Conservation (phyloP, 2,113 vertebrate genomes). For the Myocastor coypus region DNA sequence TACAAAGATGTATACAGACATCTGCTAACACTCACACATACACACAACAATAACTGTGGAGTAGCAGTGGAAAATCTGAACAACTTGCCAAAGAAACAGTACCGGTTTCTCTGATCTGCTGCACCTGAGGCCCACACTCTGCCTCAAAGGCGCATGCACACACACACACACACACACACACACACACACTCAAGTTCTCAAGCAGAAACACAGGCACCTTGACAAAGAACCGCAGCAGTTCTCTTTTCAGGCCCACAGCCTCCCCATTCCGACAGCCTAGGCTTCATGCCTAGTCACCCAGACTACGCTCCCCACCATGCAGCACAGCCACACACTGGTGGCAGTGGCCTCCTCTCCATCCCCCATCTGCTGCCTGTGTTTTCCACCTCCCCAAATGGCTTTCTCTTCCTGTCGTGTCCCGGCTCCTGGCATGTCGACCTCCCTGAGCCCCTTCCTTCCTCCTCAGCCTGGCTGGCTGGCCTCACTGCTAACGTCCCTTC, state of each 20-base stretch:
- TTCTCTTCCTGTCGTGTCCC: background rate
- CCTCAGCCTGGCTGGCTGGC: rapidly evolving
- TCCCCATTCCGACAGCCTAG: background rate
- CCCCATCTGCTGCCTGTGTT: background rate
- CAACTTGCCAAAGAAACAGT: background rate
- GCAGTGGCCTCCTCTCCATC: background rate
- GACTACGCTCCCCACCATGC: background rate
- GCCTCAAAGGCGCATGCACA: background rate
- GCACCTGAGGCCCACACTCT: background rate
- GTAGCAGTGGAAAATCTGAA: background rate
- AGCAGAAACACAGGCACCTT: background rate
- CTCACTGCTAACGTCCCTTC: background rate
- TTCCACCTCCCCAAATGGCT: background rate
- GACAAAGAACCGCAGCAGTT: background rate
- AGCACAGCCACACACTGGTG: rapidly evolving
- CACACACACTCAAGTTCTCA: background rate
- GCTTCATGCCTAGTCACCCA: background rate
- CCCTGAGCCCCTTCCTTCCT: background rate
- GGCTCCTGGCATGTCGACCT: background rate
- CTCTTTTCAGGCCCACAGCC: background rate
- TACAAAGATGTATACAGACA: background rate
- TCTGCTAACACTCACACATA: background rate
- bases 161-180: background rate
- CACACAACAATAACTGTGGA: background rate
- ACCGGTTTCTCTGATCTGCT: background rate